phyloP scores from a whole-genome alignment of 2,888 invertebrate species.

The Carabus problematicus region DNA sequence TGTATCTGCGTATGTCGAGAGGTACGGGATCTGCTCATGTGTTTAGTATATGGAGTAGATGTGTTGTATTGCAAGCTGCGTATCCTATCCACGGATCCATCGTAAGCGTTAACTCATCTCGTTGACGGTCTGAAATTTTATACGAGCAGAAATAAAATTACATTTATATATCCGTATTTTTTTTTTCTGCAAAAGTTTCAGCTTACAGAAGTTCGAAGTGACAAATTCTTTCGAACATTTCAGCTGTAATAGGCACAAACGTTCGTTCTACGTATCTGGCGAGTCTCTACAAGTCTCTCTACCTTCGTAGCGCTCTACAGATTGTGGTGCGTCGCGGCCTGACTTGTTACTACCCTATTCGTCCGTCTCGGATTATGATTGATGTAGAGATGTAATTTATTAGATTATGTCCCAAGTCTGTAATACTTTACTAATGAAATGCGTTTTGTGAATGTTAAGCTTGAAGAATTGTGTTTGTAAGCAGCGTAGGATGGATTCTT shows the following conservation, averaged over 20 bases:
- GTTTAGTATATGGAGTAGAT: neutral
- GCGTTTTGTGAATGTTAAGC: slow-evolving; percentile 9
- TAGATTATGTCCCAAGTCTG: slow-evolving; percentile 33
- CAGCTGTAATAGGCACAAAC: slow-evolving; percentile 23
- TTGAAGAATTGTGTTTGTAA: too few relatives aligned
- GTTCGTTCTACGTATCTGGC: slow-evolving; percentile 6
- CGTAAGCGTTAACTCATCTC: slow-evolving; percentile 29
- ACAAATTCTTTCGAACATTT: neutral
- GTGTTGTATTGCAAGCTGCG: neutral
- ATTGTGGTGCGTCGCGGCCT: too few relatives aligned
- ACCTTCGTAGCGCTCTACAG: neutral
- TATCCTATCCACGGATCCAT: neutral
- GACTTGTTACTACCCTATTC: too few relatives aligned
- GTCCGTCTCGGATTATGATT: slow-evolving; percentile 31
- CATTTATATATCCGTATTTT: slow-evolving; percentile 11
- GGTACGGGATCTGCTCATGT: too few relatives aligned
- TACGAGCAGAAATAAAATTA: slow-evolving; percentile 31
- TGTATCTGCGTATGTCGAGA: too few relatives aligned
- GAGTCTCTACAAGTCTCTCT: too few relatives aligned
- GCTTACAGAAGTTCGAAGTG: neutral
- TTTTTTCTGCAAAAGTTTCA: neutral
- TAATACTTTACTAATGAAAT: slow-evolving; percentile 10
- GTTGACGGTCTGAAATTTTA: slow-evolving; percentile 30
- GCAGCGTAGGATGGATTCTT: too few relatives aligned
- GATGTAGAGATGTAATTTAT: slow-evolving; percentile 37